These are phyloP conservation scores for Myotis vivesi DNA, from an alignment of 2,797 vertebrate species.

Conservation along the genomic window DNA sequence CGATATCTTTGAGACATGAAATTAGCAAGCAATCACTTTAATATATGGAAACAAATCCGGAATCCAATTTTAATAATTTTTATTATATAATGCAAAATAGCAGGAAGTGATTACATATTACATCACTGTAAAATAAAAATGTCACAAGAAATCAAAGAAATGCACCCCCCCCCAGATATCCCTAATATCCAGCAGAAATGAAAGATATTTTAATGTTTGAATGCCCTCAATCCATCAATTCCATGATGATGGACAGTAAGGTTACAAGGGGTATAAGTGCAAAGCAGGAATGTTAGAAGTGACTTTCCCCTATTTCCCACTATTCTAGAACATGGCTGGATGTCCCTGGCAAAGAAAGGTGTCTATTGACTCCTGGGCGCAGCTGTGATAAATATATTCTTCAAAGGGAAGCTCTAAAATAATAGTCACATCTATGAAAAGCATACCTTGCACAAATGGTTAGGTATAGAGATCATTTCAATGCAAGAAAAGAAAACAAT, in stretches of 20 bases:
- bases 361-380: neutral
- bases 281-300: neutral
- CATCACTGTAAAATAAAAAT: constrained; percentile 32
- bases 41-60: neutral
- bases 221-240: neutral
- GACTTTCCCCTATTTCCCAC: neutral
- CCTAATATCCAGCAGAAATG: neutral
- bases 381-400: neutral
- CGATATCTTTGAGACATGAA: neutral
- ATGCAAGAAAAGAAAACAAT: neutral
- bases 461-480: neutral
- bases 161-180: neutral
- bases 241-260: neutral
- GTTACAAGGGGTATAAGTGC: neutral
- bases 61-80: constrained; percentile 10
- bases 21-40: neutral
- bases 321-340: neutral
- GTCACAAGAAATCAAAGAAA: neutral
- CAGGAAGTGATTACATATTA: constrained; percentile 9
- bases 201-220: neutral
- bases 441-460: neutral
- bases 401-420: neutral
- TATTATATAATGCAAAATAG: neutral
- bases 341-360: neutral
- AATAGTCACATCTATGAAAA: neutral